Evolutionary conservation across 2,113 vertebrate genomes (phyloP).

Genomic region (Dipodomys stephensi): DNA sequence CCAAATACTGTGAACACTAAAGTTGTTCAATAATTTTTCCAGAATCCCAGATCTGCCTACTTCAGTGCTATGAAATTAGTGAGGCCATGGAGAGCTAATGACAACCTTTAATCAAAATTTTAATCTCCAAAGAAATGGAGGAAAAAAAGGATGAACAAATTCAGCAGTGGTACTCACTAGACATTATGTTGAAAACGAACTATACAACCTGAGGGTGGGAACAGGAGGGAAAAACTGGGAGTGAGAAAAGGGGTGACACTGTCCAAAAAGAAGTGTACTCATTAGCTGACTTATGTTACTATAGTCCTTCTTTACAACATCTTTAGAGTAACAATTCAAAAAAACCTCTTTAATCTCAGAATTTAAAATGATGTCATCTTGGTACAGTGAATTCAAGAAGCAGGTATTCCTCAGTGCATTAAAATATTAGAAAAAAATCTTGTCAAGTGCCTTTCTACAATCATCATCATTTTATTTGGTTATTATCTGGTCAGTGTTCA

Average conservation of each 20-base stretch:
- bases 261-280: too few relatives aligned
- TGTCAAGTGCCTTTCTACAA: conserved; percentile 60
- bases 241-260: too few relatives aligned
- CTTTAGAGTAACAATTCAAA: too few relatives aligned
- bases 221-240: too few relatives aligned
- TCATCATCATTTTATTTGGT: conserved; percentile 71
- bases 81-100: conserved; percentile 28
- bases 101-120: conserved; percentile 63
- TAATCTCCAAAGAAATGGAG: not conserved
- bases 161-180: too few relatives aligned
- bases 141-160: too few relatives aligned
- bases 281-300: too few relatives aligned
- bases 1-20: not conserved
- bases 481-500: conserved; percentile 70
- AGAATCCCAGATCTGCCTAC: not conserved
- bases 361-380: conserved; percentile 49
- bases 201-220: too few relatives aligned
- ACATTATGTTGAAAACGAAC: too few relatives aligned
- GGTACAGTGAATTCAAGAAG: conserved; percentile 23
- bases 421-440: conserved; percentile 42
- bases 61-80: conserved; percentile 47
- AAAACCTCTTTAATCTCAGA: conserved; percentile 3
- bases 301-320: too few relatives aligned
- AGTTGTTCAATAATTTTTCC: not conserved
- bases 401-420: conserved; percentile 1